Percentiles rank a stretch among this genome's conserved stretches.
Conservation (phyloP, 2,888 invertebrate species). For the Conomelus anceps region DNA sequence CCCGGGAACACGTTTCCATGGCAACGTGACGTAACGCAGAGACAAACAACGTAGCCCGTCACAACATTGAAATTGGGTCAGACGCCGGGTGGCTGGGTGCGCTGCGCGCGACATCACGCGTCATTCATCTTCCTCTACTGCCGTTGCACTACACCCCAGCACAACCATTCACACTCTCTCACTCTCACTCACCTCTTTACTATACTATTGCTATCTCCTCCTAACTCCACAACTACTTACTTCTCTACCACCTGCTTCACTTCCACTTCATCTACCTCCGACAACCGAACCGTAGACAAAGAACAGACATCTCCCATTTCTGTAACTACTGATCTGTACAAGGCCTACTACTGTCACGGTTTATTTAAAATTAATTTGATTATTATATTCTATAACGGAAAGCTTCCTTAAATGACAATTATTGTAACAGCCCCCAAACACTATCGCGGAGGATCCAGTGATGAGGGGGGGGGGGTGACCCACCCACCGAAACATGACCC, state of each 20-base stretch:
- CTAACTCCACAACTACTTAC: no score
- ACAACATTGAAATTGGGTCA: slow-evolving; percentile 11
- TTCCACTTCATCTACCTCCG: not conserved
- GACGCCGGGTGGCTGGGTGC: not conserved
- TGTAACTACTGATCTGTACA: not conserved
- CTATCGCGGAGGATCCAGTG: no score
- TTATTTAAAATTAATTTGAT: no score
- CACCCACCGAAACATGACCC: no score
- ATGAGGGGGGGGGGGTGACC: no score
- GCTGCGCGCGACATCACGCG: not conserved
- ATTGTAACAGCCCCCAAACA: no score
- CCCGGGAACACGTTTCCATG: not conserved
- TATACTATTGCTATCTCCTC: not conserved
- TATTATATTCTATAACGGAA: no score
- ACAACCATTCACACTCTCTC: not conserved
- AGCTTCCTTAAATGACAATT: no score
- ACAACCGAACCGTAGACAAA: not conserved
- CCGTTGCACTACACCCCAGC: no score
- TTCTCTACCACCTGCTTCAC: not conserved
- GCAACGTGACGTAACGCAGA: slow-evolving; percentile 10
- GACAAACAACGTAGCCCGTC: slow-evolving; percentile 11
- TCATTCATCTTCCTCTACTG: not conserved
- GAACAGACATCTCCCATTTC: not conserved
- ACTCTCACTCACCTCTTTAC: not conserved
- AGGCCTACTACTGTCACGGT: no score